These are phyloP conservation scores for Aproaerema taeniolella DNA, from an alignment of 2,888 invertebrate species.

Conservation along the genomic window DNA sequence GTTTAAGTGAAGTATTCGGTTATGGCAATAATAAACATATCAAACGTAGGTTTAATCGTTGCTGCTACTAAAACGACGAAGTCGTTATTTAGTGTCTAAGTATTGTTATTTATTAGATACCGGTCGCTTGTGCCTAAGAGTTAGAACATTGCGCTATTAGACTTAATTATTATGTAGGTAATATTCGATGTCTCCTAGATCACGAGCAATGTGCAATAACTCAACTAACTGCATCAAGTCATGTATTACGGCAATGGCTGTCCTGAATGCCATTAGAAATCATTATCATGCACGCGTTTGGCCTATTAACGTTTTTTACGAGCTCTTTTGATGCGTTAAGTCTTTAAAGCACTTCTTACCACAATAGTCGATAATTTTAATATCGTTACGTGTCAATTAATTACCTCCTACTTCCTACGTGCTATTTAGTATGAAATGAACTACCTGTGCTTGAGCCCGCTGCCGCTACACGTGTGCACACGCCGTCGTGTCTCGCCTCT, in stretches of 20 bases:
- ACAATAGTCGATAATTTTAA: slow-evolving; percentile 5
- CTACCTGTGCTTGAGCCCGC: slow-evolving; percentile 21
- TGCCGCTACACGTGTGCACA: slow-evolving; percentile 12
- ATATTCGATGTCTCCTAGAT: slow-evolving; percentile 12
- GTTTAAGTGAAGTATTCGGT: slow-evolving; percentile 27
- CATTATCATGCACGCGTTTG: slow-evolving; percentile 15
- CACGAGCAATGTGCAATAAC: too few species aligned
- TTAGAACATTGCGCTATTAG: slow-evolving; percentile 20
- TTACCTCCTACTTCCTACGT: slow-evolving; percentile 19
- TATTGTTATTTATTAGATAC: slow-evolving; percentile 31
- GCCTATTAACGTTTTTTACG: slow-evolving; percentile 16
- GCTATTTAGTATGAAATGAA: too few species aligned
- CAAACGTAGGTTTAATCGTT: slow-evolving; percentile 48
- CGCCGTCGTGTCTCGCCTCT: slow-evolving; percentile 3
- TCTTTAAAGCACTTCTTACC: slow-evolving; percentile 1
- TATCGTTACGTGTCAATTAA: slow-evolving; percentile 25
- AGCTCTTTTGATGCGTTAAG: background rate
- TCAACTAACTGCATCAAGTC: too few species aligned
- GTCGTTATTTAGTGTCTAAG: slow-evolving; percentile 61
- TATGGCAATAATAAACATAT: slow-evolving; percentile 69
- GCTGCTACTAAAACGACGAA: slow-evolving; percentile 41
- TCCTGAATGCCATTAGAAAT: too few species aligned
- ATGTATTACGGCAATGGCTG: too few species aligned
- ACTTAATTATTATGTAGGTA: slow-evolving; percentile 17
- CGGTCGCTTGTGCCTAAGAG: slow-evolving; percentile 39